A percentile compares a stretch with the other conserved stretches of the same genome.
phyloP scores from a whole-genome alignment of 2,797 vertebrate species.

The Acipenser oxyrinchus region DNA sequence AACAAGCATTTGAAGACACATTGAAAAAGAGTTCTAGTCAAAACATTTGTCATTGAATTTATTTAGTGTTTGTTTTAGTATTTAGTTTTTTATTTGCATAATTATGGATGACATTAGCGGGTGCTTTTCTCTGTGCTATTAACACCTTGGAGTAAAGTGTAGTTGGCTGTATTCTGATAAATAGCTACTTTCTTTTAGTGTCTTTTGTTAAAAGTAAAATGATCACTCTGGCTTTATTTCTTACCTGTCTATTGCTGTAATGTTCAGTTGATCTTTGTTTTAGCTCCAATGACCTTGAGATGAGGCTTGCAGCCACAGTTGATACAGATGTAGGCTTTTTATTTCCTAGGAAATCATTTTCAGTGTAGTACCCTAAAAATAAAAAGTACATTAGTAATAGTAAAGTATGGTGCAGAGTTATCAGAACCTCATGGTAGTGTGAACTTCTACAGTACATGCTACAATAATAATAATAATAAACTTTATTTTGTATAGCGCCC shows the following conservation, averaged over 20 bases:
- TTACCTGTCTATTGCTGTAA: slow-evolving; percentile 17
- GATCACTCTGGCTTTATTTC: background rate
- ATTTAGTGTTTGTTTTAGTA: no score
- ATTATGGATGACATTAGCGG: no score
- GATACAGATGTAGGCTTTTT: background rate
- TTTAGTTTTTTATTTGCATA: no score
- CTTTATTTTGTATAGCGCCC: background rate
- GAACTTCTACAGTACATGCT: background rate
- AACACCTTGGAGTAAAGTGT: no score
- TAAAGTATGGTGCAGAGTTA: slow-evolving; percentile 9
- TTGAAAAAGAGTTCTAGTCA: background rate
- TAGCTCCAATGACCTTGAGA: slow-evolving; percentile 25
- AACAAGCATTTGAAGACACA: no score
- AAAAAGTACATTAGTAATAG: background rate
- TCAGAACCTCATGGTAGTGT: background rate
- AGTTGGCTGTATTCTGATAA: no score
- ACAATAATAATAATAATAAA: background rate
- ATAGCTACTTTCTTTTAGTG: no score
- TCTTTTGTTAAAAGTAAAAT: background rate
- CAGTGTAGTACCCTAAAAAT: slow-evolving; percentile 14
- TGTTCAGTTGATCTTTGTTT: slow-evolving; percentile 35
- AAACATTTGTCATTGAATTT: no score
- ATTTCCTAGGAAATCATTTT: slow-evolving; percentile 35
- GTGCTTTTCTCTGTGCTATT: no score
- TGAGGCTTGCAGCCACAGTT: slow-evolving; percentile 1